Percentiles rank a stretch among this genome's conserved stretches.
phyloP scores from a whole-genome alignment of 2,797 vertebrate genomes.

The Sebastes reedi region DNA sequence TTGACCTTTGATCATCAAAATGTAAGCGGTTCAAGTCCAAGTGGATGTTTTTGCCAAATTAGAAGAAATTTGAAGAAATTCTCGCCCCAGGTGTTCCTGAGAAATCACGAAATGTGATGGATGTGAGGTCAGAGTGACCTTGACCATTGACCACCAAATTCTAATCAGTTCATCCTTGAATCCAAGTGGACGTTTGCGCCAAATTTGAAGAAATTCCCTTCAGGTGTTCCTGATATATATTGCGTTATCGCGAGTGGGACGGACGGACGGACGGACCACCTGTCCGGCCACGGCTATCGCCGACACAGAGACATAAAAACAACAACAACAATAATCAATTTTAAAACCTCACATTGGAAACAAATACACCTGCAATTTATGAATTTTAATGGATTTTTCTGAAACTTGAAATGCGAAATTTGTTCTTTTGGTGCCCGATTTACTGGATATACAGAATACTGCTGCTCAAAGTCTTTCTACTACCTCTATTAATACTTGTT shows the following conservation, averaged over 20 bases:
- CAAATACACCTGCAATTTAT: background rate
- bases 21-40: accelerated
- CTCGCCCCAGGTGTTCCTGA: too few relatives aligned
- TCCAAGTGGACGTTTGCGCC: too few relatives aligned
- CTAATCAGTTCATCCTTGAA: too few relatives aligned
- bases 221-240: too few relatives aligned
- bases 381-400: background rate
- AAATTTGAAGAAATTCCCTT: accelerated
- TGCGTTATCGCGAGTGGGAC: too few relatives aligned
- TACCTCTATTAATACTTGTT: background rate
- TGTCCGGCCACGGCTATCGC: accelerated
- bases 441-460: background rate
- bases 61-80: too few relatives aligned
- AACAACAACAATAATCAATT: too few relatives aligned
- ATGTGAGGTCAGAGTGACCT: too few relatives aligned
- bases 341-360: background rate
- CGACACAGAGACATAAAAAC: accelerated
- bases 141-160: too few relatives aligned
- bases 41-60: too few relatives aligned
- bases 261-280: too few relatives aligned
- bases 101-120: too few relatives aligned
- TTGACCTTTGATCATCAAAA: background rate
- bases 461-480: background rate
- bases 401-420: background rate
- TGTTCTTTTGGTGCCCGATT: background rate